phyloP scores from a whole-genome alignment of 2,113 vertebrate genomes.

The Hippocampus comes region DNA sequence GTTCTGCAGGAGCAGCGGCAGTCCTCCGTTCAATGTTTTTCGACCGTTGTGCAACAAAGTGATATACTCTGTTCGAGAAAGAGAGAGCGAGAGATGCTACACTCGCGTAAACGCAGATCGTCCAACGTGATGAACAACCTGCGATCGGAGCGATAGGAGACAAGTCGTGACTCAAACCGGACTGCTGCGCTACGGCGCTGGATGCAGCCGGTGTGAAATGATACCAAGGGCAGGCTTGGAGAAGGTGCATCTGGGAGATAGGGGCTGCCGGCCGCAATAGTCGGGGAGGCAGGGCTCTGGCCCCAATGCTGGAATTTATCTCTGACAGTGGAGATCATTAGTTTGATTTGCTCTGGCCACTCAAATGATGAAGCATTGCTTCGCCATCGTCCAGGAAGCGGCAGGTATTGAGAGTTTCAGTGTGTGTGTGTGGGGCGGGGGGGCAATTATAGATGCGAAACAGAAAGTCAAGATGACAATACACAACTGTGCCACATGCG shows the following conservation, averaged over 20 bases:
- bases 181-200: conserved; percentile 6
- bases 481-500: too few relatives aligned
- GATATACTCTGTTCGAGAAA: conserved; percentile 31
- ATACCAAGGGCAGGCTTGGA: conserved; percentile 30
- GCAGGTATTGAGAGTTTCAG: conserved; percentile 30
- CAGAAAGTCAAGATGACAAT: too few relatives aligned
- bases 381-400: conserved; percentile 30
- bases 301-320: conserved; percentile 48
- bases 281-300: conserved; percentile 19
- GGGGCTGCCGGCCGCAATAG: conserved; percentile 22
- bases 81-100: conserved; percentile 5
- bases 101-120: conserved; percentile 26
- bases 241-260: conserved; percentile 22
- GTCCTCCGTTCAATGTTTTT: neutral
- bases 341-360: conserved; percentile 45
- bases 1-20: conserved; percentile 2
- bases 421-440: too few relatives aligned
- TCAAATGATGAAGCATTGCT: conserved; percentile 51
- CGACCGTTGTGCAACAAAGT: conserved; percentile 30
- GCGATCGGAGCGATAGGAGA: conserved; percentile 37
- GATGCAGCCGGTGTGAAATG: conserved; percentile 30
- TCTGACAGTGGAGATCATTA: conserved; percentile 52
- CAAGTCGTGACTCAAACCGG: conserved; percentile 43
- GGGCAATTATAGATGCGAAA: neutral
- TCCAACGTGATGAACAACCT: conserved; percentile 43